Base-by-base conservation (phyloP, 2,888 invertebrate genomes). In the Gymnocheta viridis region DNA sequence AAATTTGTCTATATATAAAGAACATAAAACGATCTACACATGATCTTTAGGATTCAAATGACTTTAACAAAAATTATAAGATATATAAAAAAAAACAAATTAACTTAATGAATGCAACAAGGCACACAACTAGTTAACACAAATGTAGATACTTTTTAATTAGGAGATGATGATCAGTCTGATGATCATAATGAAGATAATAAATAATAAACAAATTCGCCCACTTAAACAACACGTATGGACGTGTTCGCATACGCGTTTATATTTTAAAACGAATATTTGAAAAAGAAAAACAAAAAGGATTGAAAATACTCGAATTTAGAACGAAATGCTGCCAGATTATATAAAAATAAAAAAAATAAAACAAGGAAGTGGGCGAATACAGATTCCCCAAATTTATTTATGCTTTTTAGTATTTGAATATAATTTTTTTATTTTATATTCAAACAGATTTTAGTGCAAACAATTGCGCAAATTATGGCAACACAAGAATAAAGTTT, bases 191-290 rank as follows among this genome's bases (percentile, higher is more conserved):
- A 69, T 47, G 66, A 76, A 44, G 44, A 35, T 44, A 44, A 66
- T 56, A 76, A 76, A 56, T 19, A 74, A 72, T 41, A 66, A 80
- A 24, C 14, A 44, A 74, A 64, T 62, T 69, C 77, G 72, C 82
- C 82, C 72, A 82, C 82, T 54, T 56, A 27, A 56, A 54, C 14
- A n/a, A n/a, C 35, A 29, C 4, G 10, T 49, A 51, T 5, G 12
- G 24, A 44, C 14, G n/a, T 60, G 19, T 47, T 22, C 27, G 41
- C 14, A 60, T n/a, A 27, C 2, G n/a, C 41, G 24, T 62, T 41
- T 35, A 12, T 12, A 29, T 35, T 22, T 29, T 22, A 9, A 32
- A 5, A 5, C 29, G 10, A 10, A 19, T 35, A 56, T 29, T 32
- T 32, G 22, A 38, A 32, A 49, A n/a, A 19, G 9, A 47, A 24